Base-by-base conservation (phyloP, 1,140 invertebrate genomes). In the Melanaphis sacchari region DNA sequence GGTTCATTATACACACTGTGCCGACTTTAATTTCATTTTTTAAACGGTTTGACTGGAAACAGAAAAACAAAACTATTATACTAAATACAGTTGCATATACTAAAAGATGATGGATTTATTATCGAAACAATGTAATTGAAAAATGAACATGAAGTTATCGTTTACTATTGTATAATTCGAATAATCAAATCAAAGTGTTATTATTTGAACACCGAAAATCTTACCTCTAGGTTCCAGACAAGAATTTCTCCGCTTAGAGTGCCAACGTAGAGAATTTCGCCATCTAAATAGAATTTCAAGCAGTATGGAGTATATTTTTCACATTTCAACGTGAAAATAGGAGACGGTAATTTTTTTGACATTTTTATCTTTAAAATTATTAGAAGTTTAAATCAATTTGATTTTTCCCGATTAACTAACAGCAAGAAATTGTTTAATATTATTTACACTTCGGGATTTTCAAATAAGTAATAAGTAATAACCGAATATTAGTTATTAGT, bases 291-390 rank as follows among this genome's bases (percentile, higher is more conserved):
- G 22, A 92, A 92, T 49, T 43, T 36, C 90, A 92, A 36, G 41
- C 90, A 92, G n/a, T 82, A 82, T 21, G 90, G 76, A n/a, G 46
- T 82, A n/a, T 52, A 92, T 46, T 82, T 46, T 36, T 92, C 90
- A 92, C 66, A 82, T 82, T 92, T 82, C 24, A 81, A 26, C 1
- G 90, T 92, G 41, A 46, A 92, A 43, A 92, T 18, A 49, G 90
- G 66, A 36, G 41, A 15, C 22, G 90, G 90, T 49, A 38, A 5
- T 26, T 31, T 43, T 26, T 92, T 41, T 38, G 40, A 76, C 90
- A 91, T 91, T 91, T 91, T 76, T 52, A 0, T 36, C 36, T 7
- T 88, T 5, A 31, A 36, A 85, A 18, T 82, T 82, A 82, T 40
- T 21, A 40, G 21, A 40, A 82, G 22, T 82, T 41, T 1, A 24